These are phyloP conservation scores for Hedychridium roseum DNA, from an alignment of 2,888 invertebrate species.

Conservation along the genomic window DNA sequence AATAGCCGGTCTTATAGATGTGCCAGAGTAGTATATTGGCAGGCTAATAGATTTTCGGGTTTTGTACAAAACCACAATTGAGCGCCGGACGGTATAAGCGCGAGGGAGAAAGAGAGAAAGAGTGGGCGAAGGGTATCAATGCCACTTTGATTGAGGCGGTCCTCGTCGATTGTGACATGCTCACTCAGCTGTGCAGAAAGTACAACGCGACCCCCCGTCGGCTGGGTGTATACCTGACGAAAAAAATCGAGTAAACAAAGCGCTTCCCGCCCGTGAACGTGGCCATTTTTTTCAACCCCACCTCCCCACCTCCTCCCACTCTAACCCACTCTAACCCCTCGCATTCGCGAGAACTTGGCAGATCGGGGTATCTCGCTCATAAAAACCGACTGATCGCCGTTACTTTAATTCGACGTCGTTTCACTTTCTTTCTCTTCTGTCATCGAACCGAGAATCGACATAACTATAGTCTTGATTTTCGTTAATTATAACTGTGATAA, in stretches of 20 bases:
- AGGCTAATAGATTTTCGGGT: slow-evolving; percentile 59
- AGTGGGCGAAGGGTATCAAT: slow-evolving; percentile 56
- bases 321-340: slow-evolving; percentile 16
- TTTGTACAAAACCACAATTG: slow-evolving; percentile 46
- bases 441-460: too few species aligned
- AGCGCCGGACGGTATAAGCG: too few species aligned
- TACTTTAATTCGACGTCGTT: too few species aligned
- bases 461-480: too few species aligned
- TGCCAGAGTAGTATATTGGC: slow-evolving; percentile 32
- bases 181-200: slow-evolving; percentile 56
- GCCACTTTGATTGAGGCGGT: slow-evolving; percentile 60
- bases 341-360: too few species aligned
- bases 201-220: slow-evolving; percentile 45
- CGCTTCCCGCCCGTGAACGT: slow-evolving; percentile 21
- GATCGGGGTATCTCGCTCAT: too few species aligned
- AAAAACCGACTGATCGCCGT: too few species aligned
- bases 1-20: too few species aligned
- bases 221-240: slow-evolving; percentile 39
- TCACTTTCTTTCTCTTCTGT: too few species aligned
- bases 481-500: too few species aligned
- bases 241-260: slow-evolving; percentile 26
- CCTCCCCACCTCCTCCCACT: slow-evolving; percentile 10
- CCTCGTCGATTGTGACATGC: slow-evolving; percentile 60
- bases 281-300: slow-evolving; percentile 36
- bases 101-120: slow-evolving; percentile 24